Conservation (phyloP, 2,888 invertebrate genomes). For the Catocala nupta region DNA sequence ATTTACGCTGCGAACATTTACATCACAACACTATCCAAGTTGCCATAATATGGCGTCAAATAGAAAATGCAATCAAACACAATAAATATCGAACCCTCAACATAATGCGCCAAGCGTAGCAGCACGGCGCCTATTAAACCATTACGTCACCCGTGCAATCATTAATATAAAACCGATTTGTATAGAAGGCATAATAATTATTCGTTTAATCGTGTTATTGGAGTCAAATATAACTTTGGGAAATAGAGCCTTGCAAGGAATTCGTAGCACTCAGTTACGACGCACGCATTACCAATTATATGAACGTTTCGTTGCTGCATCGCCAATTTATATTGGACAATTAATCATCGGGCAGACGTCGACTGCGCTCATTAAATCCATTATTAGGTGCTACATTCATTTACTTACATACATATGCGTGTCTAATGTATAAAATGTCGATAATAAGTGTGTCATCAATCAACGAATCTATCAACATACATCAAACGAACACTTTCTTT, state of each 20-base stretch:
- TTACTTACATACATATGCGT: constrained; percentile 48
- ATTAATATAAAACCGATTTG: constrained; percentile 1
- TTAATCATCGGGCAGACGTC: constrained; percentile 48
- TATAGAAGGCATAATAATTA: too few relatives aligned
- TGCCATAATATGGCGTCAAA: too few relatives aligned
- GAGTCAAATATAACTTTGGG: constrained; percentile 14
- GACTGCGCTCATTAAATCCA: constrained; percentile 49
- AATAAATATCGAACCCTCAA: too few relatives aligned
- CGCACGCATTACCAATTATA: constrained; percentile 50
- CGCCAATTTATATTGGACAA: constrained; percentile 48
- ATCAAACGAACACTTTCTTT: constrained; percentile 37
- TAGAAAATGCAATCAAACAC: too few relatives aligned
- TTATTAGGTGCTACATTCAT: constrained; percentile 50
- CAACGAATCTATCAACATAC: constrained; percentile 45
- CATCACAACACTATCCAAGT: too few relatives aligned
- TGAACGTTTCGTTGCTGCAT: constrained; percentile 41
- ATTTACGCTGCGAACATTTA: too few relatives aligned
- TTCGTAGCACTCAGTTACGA: constrained; percentile 41
- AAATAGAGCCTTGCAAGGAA: constrained; percentile 43
- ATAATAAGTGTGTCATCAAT: constrained; percentile 54
- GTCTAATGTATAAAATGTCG: constrained; percentile 49
- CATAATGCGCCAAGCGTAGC: too few relatives aligned
- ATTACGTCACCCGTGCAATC: neutral
- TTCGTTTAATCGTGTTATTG: neutral
- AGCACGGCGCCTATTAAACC: too few relatives aligned